Percentiles rank a stretch among this genome's conserved stretches.
These are phyloP conservation scores for Hypomesus transpacificus DNA, from an alignment of 2,113 vertebrate species.

Conservation along the genomic window DNA sequence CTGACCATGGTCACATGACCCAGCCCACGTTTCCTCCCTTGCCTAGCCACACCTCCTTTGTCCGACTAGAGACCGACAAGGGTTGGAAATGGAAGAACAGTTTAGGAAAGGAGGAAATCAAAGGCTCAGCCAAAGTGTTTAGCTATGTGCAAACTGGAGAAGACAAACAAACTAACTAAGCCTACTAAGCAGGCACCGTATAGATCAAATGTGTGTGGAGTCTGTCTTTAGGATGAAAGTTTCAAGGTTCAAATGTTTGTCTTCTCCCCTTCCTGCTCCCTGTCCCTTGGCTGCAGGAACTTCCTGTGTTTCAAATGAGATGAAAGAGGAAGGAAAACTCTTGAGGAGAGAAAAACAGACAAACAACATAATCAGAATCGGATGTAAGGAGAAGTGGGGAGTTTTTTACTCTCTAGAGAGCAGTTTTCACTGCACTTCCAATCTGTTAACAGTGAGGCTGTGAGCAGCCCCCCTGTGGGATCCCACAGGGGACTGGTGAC, in stretches of 20 bases:
- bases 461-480: conserved; percentile 24
- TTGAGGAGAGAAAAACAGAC: not conserved
- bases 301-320: conserved; percentile 48
- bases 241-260: too few species aligned
- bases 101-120: too few species aligned
- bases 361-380: not conserved
- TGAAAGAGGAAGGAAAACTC: conserved; percentile 26
- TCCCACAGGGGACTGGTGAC: conserved; percentile 20
- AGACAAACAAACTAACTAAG: too few species aligned
- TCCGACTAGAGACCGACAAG: not conserved
- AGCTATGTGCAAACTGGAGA: too few species aligned
- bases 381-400: not conserved
- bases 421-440: conserved; percentile 51
- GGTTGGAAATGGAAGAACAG: too few species aligned
- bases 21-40: conserved; percentile 50
- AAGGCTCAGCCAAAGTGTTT: too few species aligned
- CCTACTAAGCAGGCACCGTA: too few species aligned
- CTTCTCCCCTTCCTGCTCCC: conserved; percentile 11
- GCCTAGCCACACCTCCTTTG: conserved; percentile 41
- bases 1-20: conserved; percentile 43
- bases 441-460: conserved; percentile 19
- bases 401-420: not conserved
- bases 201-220: not conserved
- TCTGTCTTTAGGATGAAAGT: not conserved
- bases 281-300: conserved; percentile 22